A percentile compares a stretch with the other conserved stretches of the same genome.
Conservation (phyloP, 2,888 invertebrate species). For the Encarsia formosa region DNA sequence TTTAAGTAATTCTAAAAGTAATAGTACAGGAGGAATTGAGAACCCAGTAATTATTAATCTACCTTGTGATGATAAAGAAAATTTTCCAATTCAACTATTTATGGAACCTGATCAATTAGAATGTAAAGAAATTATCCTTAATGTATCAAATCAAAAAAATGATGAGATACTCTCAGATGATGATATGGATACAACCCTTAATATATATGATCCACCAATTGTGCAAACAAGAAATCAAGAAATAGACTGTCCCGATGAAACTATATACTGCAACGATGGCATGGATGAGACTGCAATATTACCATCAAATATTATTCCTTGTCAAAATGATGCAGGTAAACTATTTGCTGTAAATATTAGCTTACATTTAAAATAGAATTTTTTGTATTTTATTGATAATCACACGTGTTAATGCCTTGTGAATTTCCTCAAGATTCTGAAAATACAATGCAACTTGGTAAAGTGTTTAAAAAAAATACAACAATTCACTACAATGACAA, state of each 20-base stretch:
- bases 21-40: constrained; percentile 18
- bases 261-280: constrained; percentile 22
- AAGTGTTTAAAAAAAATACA: no score
- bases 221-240: no score
- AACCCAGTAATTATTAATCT: constrained; percentile 19
- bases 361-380: no score
- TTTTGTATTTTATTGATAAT: no score
- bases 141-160: not conserved
- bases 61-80: constrained; percentile 26
- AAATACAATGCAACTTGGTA: no score
- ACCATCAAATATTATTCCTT: constrained; percentile 10
- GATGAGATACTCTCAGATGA: constrained; percentile 3
- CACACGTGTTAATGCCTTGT: no score
- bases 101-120: constrained; percentile 14
- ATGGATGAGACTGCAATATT: constrained; percentile 22
- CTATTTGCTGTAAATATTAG: no score
- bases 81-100: constrained; percentile 25
- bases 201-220: not conserved
- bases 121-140: constrained; percentile 12
- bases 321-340: no score
- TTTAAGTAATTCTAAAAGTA: constrained; percentile 31
- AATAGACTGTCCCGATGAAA: constrained; percentile 8
- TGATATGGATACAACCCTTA: constrained; percentile 13
- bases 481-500: no score
- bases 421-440: no score